These are phyloP conservation scores for Rotaria sp. DNA, from an alignment of 2,888 invertebrate species.

Conservation along the genomic window DNA sequence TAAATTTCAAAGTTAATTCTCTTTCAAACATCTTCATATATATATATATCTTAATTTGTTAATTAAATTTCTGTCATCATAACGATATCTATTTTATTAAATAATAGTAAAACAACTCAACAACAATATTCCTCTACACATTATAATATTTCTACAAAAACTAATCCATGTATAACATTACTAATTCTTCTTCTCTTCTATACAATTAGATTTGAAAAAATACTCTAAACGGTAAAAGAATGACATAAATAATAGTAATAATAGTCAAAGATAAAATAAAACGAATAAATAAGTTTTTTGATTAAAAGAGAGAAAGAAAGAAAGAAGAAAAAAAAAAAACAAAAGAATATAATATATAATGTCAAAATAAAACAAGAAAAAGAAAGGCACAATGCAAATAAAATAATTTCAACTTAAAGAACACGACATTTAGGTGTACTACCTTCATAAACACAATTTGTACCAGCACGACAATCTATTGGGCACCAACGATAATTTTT, in stretches of 20 bases:
- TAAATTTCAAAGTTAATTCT: no score
- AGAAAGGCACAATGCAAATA: neutral
- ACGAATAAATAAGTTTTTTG: neutral
- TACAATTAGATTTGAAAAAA: neutral
- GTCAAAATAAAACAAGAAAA: neutral
- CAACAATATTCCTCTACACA: neutral
- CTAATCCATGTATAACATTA: neutral
- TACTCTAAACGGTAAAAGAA: slow-evolving; percentile 20
- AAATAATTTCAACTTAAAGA: neutral
- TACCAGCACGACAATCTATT: neutral
- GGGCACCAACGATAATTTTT: slow-evolving; percentile 23
- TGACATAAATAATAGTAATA: neutral
- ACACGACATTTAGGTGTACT: slow-evolving; percentile 21
- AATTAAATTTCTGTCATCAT: neutral
- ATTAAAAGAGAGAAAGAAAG: neutral
- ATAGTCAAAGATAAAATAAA: neutral
- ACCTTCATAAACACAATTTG: neutral
- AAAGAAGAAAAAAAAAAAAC: neutral
- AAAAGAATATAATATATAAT: neutral
- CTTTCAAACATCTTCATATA: no score
- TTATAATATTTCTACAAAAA: neutral
- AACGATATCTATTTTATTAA: neutral
- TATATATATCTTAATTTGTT: neutral
- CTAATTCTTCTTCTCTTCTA: neutral
- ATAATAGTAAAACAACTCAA: neutral